Evolutionary conservation across 2,888 invertebrate genomes (phyloP).

Genomic region (Ophioninae sp.): DNA sequence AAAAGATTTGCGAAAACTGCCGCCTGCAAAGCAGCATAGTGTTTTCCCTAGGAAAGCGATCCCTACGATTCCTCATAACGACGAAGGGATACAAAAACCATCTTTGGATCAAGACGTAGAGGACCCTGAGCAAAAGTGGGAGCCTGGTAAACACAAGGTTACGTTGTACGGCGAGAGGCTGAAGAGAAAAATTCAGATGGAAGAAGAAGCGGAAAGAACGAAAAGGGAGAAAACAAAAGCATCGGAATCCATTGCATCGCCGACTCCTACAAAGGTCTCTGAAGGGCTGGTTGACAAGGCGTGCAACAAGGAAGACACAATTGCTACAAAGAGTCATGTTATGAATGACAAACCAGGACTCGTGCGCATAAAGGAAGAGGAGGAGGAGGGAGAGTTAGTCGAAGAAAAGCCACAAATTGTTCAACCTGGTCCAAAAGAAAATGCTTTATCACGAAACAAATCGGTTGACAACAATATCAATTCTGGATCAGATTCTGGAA

Average conservation of each 20-base stretch:
- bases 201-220: constrained; percentile 59
- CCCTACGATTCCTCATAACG: neutral
- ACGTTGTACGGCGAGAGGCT: constrained; percentile 76
- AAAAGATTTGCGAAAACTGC: neutral
- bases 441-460: neutral
- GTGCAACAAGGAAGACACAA: neutral
- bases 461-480: neutral
- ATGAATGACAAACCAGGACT: neutral
- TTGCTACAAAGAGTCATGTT: neutral
- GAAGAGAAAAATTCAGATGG: constrained; percentile 65
- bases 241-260: neutral
- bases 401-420: neutral
- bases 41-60: neutral
- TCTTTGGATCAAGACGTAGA: constrained; percentile 50
- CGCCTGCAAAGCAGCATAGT: constrained; percentile 10
- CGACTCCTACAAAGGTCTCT: neutral
- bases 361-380: neutral
- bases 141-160: constrained; percentile 45
- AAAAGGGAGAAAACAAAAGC: constrained; percentile 43
- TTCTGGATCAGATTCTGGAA: neutral
- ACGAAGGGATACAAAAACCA: neutral
- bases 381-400: neutral
- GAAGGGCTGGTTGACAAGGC: neutral
- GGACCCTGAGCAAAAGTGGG: constrained; percentile 63
- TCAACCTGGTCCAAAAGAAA: neutral